Conservation (phyloP, 2,888 invertebrate species). For the Sphaerophoria taeniata region DNA sequence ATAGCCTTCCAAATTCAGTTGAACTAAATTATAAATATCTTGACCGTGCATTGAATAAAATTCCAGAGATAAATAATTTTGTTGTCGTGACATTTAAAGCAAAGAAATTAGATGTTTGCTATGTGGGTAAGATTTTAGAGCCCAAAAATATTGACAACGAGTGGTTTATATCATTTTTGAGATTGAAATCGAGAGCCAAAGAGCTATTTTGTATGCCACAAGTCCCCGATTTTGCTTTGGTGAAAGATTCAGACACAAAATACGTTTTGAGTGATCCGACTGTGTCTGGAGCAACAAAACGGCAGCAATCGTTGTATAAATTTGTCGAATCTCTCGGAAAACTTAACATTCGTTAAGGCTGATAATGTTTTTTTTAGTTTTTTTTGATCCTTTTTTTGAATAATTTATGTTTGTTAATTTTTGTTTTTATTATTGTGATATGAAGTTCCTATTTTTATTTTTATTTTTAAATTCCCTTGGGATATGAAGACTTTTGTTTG, state of each 20-base stretch:
- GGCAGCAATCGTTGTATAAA: background rate
- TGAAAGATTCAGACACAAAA: background rate
- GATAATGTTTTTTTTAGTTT: background rate
- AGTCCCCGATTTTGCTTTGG: constrained; percentile 2
- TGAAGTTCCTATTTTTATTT: constrained; percentile 3
- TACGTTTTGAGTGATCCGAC: background rate
- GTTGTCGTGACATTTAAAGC: constrained; percentile 33
- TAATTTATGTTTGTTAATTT: too few relatives aligned
- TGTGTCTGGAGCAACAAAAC: background rate
- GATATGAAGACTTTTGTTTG: background rate
- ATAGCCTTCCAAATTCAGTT: constrained; percentile 8
- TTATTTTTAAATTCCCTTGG: background rate
- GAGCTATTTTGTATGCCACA: constrained; percentile 4
- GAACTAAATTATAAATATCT: constrained; percentile 15
- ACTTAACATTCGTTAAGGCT: background rate
- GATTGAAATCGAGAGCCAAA: background rate
- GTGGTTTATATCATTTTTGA: too few relatives aligned
- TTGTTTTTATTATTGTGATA: background rate
- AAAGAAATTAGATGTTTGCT: constrained; percentile 9
- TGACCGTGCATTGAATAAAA: constrained; percentile 16
- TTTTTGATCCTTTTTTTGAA: background rate
- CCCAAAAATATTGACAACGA: background rate
- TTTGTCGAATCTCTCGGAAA: background rate
- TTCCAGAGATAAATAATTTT: constrained; percentile 28
- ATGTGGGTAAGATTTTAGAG: background rate